Evolutionary conservation across 2,113 vertebrate genomes (phyloP).

Genomic region (Paradoxurus hermaphroditus): DNA sequence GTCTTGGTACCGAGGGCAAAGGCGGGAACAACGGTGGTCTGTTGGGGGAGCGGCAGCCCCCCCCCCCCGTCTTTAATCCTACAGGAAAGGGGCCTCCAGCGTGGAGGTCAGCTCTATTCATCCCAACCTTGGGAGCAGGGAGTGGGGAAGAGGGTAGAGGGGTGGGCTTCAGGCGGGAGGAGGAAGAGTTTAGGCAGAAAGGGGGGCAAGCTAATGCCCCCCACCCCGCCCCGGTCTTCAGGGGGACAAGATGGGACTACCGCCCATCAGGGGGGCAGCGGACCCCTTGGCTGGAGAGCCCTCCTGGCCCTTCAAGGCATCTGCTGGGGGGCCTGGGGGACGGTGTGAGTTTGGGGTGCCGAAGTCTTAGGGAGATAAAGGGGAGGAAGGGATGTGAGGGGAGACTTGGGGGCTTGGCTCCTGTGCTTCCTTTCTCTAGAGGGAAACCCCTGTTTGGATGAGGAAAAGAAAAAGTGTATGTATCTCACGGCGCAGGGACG

Average conservation of each 20-base stretch:
- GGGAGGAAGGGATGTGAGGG: neutral
- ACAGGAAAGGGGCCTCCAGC: neutral
- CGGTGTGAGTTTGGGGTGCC: neutral
- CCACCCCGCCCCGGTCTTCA: neutral
- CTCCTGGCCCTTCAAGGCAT: neutral
- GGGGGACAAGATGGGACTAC: accelerated
- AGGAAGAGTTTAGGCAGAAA: neutral
- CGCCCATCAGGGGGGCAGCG: neutral
- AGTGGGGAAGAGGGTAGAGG: no score
- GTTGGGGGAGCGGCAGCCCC: neutral
- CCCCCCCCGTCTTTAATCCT: neutral
- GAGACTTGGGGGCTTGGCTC: neutral
- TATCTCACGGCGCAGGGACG: neutral
- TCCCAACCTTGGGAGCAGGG: neutral
- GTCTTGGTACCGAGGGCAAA: neutral
- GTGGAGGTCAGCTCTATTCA: no score
- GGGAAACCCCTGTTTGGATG: neutral
- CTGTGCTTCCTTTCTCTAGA: neutral
- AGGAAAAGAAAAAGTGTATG: neutral
- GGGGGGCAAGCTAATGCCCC: neutral
- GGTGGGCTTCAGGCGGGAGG: neutral
- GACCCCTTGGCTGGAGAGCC: accelerated
- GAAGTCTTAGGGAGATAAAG: neutral
- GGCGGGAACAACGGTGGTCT: no score
- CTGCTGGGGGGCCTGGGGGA: neutral